phyloP scores from a whole-genome alignment of 2,113 vertebrate genomes.

The Myrmophylax atrothorax region DNA sequence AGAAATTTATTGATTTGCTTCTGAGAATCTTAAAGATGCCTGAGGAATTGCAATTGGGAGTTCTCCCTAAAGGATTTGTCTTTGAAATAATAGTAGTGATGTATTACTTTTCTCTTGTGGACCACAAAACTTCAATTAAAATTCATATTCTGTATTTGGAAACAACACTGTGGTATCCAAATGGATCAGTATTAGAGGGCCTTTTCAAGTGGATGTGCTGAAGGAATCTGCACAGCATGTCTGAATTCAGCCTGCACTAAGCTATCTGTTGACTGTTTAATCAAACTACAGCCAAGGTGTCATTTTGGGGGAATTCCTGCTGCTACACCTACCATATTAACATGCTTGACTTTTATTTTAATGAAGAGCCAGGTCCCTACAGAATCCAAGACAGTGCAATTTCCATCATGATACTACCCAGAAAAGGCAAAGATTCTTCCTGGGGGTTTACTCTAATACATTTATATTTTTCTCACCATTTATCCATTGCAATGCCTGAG shows the following conservation, averaged over 20 bases:
- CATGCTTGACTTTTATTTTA: background rate
- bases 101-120: background rate
- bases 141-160: background rate
- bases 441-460: background rate
- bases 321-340: background rate
- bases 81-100: background rate
- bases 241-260: background rate
- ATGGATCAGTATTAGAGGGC: background rate
- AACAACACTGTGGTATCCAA: background rate
- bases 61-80: background rate
- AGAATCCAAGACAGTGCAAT: background rate
- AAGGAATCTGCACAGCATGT: background rate
- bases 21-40: conserved; percentile 17
- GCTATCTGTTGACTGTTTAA: background rate
- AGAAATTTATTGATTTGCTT: conserved; percentile 17
- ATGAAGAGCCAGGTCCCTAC: background rate
- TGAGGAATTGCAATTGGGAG: background rate
- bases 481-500: background rate
- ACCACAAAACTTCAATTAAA: conserved; percentile 31
- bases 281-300: background rate
- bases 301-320: background rate
- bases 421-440: background rate
- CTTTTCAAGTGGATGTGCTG: background rate
- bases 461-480: background rate
- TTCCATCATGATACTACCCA: background rate